phyloP scores from a whole-genome alignment of 2,888 invertebrate genomes.

The Caenorhabditis imperialis region DNA sequence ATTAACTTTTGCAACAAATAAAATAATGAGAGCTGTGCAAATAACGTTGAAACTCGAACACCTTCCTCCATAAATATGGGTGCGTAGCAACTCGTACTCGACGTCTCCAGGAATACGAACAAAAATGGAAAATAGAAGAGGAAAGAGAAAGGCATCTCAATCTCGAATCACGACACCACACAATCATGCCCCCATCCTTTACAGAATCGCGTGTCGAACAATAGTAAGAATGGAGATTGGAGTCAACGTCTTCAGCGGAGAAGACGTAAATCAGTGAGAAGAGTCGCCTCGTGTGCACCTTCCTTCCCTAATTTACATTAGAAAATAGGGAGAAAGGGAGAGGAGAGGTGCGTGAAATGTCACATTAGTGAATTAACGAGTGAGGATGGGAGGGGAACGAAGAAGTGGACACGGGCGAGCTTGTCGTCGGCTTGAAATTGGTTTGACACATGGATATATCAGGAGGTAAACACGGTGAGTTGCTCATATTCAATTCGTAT shows the following conservation, averaged over 20 bases:
- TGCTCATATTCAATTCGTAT: constrained; percentile 11
- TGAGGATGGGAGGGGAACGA: constrained; percentile 1
- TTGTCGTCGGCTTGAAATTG: constrained; percentile 4
- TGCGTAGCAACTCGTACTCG: no score
- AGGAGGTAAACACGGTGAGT: constrained; percentile 21
- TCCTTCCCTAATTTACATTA: constrained; percentile 55
- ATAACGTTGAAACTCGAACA: no score
- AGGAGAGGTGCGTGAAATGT: constrained; percentile 33
- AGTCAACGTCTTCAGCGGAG: constrained; percentile 10
- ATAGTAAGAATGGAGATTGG: constrained; percentile 33
- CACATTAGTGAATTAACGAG: constrained; percentile 56
- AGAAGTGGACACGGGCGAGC: constrained; percentile 1
- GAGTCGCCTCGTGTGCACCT: constrained; percentile 1
- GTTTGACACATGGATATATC: constrained; percentile 2
- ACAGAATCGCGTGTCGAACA: constrained; percentile 48
- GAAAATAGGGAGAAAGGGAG: constrained; percentile 18
- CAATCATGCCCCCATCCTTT: constrained; percentile 10
- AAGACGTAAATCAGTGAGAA: constrained; percentile 30
- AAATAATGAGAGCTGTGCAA: no score
- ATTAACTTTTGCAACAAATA: no score
- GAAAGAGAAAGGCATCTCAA: constrained; percentile 6
- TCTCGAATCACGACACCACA: constrained; percentile 28
- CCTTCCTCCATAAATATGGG: no score
- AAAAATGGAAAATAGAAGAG: no score
- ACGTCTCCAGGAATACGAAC: no score